phyloP scores from a whole-genome alignment of 1,140 invertebrate species.

The Drosophila pachea region DNA sequence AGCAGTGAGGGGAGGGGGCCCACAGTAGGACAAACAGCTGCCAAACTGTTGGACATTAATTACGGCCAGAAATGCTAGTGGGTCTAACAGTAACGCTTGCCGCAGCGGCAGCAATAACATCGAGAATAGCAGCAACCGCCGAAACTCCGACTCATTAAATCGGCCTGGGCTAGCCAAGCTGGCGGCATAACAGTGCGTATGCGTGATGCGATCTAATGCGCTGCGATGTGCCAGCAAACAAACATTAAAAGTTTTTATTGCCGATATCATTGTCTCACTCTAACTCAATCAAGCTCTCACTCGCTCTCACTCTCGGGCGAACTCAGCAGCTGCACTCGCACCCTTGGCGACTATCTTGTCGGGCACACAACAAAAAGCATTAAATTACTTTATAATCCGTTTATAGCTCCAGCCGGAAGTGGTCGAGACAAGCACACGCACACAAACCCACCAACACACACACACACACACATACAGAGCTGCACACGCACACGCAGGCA shows the following conservation, averaged over 20 bases:
- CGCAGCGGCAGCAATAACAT: neutral
- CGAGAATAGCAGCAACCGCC: neutral
- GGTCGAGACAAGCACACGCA: slow-evolving; percentile 48
- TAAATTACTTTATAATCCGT: slow-evolving; percentile 78
- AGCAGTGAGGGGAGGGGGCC: too few relatives aligned
- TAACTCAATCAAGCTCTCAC: neutral
- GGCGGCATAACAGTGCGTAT: slow-evolving; percentile 53
- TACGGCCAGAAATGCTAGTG: slow-evolving; percentile 42
- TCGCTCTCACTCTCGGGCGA: neutral
- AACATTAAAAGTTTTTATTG: slow-evolving; percentile 75
- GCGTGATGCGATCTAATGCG: slow-evolving; percentile 55
- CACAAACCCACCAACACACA: slow-evolving; percentile 12
- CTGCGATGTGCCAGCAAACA: slow-evolving; percentile 35
- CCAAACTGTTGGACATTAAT: slow-evolving; percentile 58
- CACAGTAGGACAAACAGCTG: slow-evolving; percentile 33
- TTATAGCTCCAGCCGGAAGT: slow-evolving; percentile 73
- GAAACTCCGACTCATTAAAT: slow-evolving; percentile 64
- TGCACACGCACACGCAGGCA: neutral
- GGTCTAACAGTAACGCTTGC: too few relatives aligned
- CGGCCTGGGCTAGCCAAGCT: slow-evolving; percentile 13
- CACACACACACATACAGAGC: neutral
- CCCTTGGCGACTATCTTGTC: slow-evolving; percentile 26
- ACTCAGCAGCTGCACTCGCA: neutral
- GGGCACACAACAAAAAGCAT: slow-evolving; percentile 71
- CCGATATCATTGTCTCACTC: slow-evolving; percentile 7